Percentiles rank a stretch among this genome's conserved stretches.
These are phyloP conservation scores for Carassius auratus DNA, from an alignment of 2,113 vertebrate species.

Conservation along the genomic window DNA sequence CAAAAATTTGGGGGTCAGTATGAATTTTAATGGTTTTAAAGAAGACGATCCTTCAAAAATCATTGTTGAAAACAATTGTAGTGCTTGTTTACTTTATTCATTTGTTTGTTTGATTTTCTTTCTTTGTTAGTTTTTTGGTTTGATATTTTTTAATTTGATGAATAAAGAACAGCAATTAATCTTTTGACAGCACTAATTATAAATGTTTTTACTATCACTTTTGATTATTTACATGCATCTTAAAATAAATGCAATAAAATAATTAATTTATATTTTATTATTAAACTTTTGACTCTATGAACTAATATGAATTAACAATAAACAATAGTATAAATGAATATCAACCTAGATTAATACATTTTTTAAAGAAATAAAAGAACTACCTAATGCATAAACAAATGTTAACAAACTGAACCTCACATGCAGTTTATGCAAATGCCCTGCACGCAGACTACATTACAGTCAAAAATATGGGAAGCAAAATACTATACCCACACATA, in stretches of 20 bases:
- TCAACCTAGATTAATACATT: neutral
- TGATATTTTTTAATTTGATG: neutral
- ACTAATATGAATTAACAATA: neutral
- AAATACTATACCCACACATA: neutral
- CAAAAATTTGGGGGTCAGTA: too few species aligned
- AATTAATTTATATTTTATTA: neutral
- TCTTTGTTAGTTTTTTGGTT: too few species aligned
- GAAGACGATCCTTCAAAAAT: neutral
- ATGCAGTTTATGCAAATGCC: neutral
- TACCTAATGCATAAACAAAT: neutral
- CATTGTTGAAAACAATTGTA: neutral
- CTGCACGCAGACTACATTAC: neutral
- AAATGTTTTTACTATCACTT: neutral
- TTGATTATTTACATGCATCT: neutral
- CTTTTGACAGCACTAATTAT: neutral
- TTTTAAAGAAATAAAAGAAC: neutral
- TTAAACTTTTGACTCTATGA: too few species aligned
- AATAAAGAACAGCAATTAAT: neutral
- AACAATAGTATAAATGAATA: neutral
- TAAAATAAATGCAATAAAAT: neutral
- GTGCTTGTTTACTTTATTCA: too few species aligned
- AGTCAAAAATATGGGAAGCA: neutral
- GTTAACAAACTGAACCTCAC: neutral
- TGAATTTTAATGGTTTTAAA: neutral
- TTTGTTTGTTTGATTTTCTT: too few species aligned